A percentile compares a stretch with the other conserved stretches of the same genome.
phyloP scores from a whole-genome alignment of 2,113 vertebrate genomes.

The Megaceryle maxima region DNA sequence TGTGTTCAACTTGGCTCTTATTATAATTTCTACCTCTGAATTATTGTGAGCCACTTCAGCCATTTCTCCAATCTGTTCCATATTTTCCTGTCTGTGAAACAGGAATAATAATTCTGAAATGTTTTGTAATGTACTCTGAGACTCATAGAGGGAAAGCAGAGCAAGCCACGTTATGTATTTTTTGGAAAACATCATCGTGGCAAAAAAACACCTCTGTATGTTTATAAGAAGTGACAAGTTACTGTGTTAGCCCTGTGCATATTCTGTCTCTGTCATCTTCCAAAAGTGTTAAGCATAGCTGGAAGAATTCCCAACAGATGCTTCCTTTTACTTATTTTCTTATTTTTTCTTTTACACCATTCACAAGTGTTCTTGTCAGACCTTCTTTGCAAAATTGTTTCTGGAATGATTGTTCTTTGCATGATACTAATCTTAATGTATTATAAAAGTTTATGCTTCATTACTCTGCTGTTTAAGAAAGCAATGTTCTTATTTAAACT shows the following conservation, averaged over 20 bases:
- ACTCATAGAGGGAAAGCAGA: not conserved
- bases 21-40: not conserved
- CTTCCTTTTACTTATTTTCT: slow-evolving; percentile 20
- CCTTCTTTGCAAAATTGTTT: not conserved
- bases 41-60: not conserved
- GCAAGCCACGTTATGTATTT: not conserved
- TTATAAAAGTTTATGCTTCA: not conserved
- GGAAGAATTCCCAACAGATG: slow-evolving; percentile 22
- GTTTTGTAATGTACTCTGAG: not conserved
- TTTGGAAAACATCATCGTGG: not conserved
- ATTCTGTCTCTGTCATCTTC: slow-evolving; percentile 22
- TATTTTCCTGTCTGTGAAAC: not conserved
- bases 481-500: not conserved
- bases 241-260: not conserved
- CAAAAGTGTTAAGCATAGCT: slow-evolving; percentile 28
- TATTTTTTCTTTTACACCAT: not conserved
- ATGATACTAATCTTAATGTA: rapidly evolving
- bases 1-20: not conserved
- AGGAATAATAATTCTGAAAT: not conserved
- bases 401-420: not conserved
- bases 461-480: not conserved
- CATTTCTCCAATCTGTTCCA: not conserved
- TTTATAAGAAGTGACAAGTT: slow-evolving; percentile 37
- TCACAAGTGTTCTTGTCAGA: not conserved
- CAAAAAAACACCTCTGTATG: not conserved